Percentiles rank a stretch among this genome's conserved stretches.
phyloP scores from a whole-genome alignment of 2,888 invertebrate genomes.

The Sisyra terminalis region DNA sequence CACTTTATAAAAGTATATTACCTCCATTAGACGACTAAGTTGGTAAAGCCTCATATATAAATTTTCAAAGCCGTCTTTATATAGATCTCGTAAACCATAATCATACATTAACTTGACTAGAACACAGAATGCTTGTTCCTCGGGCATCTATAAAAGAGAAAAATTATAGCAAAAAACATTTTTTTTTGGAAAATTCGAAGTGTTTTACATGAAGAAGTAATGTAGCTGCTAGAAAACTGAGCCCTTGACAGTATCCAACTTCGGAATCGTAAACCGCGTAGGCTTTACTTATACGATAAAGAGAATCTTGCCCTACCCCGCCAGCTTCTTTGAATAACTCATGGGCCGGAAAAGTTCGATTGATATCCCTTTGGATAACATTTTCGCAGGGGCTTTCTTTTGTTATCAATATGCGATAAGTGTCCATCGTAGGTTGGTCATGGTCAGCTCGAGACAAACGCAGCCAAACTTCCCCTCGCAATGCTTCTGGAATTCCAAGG shows the following conservation, averaged over 20 bases:
- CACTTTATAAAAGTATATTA: slow-evolving; percentile 20
- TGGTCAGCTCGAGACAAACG: slow-evolving; percentile 77
- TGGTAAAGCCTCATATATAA: slow-evolving; percentile 91
- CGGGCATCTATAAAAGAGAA: slow-evolving; percentile 72
- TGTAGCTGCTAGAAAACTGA: slow-evolving; percentile 95
- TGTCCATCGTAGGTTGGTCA: slow-evolving; percentile 74
- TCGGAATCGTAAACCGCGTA: slow-evolving; percentile 96
- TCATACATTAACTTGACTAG: slow-evolving; percentile 94
- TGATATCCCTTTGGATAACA: slow-evolving; percentile 91
- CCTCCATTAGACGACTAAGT: slow-evolving; percentile 82
- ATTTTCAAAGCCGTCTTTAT: slow-evolving; percentile 93
- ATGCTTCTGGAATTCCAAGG: slow-evolving; percentile 85
- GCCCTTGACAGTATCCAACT: slow-evolving; percentile 97
- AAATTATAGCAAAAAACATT: slow-evolving; percentile 1
- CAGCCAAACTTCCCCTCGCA: slow-evolving; percentile 97
- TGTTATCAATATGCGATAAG: slow-evolving; percentile 79
- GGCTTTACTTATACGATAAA: slow-evolving; percentile 90
- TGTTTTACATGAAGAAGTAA: slow-evolving; percentile 78
- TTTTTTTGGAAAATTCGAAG: slow-evolving; percentile 8
- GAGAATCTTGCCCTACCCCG: slow-evolving; percentile 87
- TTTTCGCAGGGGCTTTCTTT: slow-evolving; percentile 92
- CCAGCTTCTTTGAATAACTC: slow-evolving; percentile 94
- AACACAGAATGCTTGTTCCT: slow-evolving; percentile 97
- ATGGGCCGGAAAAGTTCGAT: slow-evolving; percentile 96
- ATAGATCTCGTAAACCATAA: slow-evolving; percentile 84